Evolutionary conservation across 2,888 invertebrate species (phyloP).

Genomic region (Drosophila algonquin): DNA sequence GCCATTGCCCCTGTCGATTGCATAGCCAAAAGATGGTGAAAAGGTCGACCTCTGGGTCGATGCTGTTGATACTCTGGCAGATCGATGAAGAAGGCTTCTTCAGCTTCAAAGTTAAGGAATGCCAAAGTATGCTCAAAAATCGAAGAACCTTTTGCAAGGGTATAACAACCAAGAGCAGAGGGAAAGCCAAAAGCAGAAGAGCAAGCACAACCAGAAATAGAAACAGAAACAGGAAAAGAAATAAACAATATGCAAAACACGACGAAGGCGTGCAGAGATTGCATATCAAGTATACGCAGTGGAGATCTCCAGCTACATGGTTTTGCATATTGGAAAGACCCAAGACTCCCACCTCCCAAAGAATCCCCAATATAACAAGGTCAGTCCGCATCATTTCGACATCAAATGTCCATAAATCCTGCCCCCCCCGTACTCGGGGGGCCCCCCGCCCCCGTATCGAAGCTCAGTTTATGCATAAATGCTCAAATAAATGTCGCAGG

Average conservation of each 20-base stretch:
- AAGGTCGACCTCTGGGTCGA: neutral
- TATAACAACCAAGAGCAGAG: conserved; percentile 2
- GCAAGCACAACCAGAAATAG: neutral
- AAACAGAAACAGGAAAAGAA: conserved; percentile 49
- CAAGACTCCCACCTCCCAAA: too few species aligned
- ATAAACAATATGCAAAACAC: conserved; percentile 74
- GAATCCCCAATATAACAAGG: conserved; percentile 52
- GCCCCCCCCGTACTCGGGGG: conserved; percentile 14
- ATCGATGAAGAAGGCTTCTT: neutral
- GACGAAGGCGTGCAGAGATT: conserved; percentile 47
- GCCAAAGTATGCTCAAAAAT: neutral
- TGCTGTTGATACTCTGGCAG: neutral
- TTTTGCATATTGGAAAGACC: conserved; percentile 44
- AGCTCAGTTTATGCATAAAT: conserved; percentile 34
- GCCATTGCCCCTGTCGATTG: neutral
- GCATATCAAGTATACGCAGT: conserved; percentile 65
- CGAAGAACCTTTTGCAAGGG: neutral
- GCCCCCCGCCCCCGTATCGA: neutral
- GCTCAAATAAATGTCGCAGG: conserved; percentile 53
- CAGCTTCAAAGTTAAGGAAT: too few species aligned
- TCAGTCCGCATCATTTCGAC: conserved; percentile 65
- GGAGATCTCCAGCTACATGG: conserved; percentile 36
- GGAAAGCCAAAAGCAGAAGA: neutral
- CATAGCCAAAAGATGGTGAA: neutral
- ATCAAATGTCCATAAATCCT: conserved; percentile 65